Evolutionary conservation across 2,888 invertebrate genomes (phyloP).

Genomic region (Pseudanteris insignis): DNA sequence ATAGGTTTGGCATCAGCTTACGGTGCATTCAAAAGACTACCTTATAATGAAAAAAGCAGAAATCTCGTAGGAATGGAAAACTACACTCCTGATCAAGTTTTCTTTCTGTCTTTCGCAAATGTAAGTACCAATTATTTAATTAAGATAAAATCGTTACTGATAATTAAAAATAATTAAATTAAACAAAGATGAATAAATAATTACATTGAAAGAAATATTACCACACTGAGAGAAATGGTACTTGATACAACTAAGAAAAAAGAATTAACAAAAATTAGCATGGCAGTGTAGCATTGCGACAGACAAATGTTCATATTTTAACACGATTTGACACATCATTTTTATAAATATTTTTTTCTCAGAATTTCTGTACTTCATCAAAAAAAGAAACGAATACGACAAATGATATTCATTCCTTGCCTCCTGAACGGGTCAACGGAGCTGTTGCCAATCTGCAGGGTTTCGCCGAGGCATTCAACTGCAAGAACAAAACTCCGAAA

Average conservation of each 20-base stretch:
- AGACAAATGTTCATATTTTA: too few species aligned
- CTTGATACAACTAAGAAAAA: too few species aligned
- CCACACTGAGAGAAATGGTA: too few species aligned
- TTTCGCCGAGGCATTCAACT: slow-evolving; percentile 72
- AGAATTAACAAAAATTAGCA: too few species aligned
- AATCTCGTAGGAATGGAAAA: slow-evolving; percentile 13
- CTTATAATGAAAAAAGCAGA: not conserved
- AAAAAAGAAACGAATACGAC: slow-evolving; percentile 72
- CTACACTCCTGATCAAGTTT: slow-evolving; percentile 13
- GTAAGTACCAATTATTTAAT: too few species aligned
- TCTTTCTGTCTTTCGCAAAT: slow-evolving; percentile 16
- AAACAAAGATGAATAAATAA: too few species aligned
- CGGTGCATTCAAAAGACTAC: slow-evolving; percentile 14
- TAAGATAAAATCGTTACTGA: too few species aligned
- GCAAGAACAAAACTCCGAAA: slow-evolving; percentile 69
- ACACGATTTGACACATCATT: not conserved
- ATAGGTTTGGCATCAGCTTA: slow-evolving; percentile 10
- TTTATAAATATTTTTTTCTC: too few species aligned
- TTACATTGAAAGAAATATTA: too few species aligned
- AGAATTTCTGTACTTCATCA: slow-evolving; percentile 81
- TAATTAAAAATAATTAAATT: too few species aligned
- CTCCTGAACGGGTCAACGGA: slow-evolving; percentile 73
- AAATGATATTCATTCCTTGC: slow-evolving; percentile 74
- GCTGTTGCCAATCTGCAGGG: slow-evolving; percentile 73
- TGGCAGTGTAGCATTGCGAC: too few species aligned